Conservation (phyloP, 2,888 invertebrate species). For the Ceriagrion tenellum region DNA sequence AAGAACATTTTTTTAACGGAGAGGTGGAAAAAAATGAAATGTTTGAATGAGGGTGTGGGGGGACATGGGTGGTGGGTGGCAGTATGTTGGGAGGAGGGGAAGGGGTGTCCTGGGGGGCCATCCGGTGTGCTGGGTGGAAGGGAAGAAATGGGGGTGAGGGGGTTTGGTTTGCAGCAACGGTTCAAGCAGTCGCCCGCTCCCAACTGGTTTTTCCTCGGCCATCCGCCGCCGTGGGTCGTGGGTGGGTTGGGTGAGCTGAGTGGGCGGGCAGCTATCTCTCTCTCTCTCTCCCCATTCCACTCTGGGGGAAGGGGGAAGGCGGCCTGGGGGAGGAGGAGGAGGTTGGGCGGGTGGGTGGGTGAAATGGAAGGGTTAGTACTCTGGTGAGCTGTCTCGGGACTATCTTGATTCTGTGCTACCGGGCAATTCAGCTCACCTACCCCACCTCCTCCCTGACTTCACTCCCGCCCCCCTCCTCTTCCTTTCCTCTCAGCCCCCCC, state of each 20-base stretch:
- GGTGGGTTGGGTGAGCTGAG: constrained; percentile 44
- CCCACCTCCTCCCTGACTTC: not conserved
- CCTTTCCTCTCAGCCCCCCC: not conserved
- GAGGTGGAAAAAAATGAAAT: not conserved
- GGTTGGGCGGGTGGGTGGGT: not conserved
- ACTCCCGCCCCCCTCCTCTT: not conserved
- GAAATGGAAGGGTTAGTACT: constrained; percentile 65
- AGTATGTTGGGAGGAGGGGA: not conserved
- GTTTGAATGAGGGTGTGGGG: not conserved
- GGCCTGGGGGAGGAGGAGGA: not conserved
- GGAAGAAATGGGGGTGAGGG: not conserved
- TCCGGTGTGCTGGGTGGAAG: not conserved
- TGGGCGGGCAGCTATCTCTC: constrained; percentile 9
- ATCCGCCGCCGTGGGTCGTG: constrained; percentile 52
- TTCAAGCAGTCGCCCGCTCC: constrained; percentile 18
- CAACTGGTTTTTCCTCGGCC: constrained; percentile 56
- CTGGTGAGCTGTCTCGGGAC: constrained; percentile 65
- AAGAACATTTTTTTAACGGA: not conserved
- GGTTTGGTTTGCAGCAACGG: constrained; percentile 39
- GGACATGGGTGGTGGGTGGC: not conserved
- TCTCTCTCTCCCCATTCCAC: not conserved
- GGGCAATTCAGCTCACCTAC: constrained; percentile 53
- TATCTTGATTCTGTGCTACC: constrained; percentile 67
- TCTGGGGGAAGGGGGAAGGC: constrained; percentile 2
- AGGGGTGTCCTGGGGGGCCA: not conserved